Evolutionary conservation across 2,113 vertebrate species (phyloP).

Genomic region (Carassius auratus): DNA sequence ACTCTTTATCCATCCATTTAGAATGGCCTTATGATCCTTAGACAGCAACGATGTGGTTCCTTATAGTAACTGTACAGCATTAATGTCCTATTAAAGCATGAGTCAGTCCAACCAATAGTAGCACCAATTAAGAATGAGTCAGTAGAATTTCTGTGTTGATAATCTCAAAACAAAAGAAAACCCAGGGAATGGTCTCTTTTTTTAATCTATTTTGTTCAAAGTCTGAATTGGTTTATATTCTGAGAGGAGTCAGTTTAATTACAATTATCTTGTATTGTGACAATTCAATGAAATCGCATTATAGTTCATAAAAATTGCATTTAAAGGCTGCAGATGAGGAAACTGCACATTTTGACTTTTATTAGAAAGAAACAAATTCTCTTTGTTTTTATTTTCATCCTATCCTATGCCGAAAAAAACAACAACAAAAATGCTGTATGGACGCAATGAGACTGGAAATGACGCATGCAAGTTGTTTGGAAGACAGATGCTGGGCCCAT

Average conservation of each 20-base stretch:
- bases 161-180: slow-evolving; percentile 59
- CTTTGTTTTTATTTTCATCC: slow-evolving; percentile 31
- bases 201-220: slow-evolving; percentile 62
- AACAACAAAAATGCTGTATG: neutral
- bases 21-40: neutral
- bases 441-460: neutral
- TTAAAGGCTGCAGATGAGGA: slow-evolving; percentile 58
- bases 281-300: neutral
- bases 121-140: slow-evolving; percentile 17
- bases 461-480: neutral
- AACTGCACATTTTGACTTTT: slow-evolving; percentile 40
- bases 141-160: neutral
- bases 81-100: neutral
- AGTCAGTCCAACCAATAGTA: neutral
- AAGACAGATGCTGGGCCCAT: neutral
- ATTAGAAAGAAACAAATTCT: slow-evolving; percentile 29
- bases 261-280: slow-evolving; percentile 68
- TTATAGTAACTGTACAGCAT: neutral
- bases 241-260: slow-evolving; percentile 48
- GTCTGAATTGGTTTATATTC: slow-evolving; percentile 59
- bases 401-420: neutral
- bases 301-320: slow-evolving; percentile 66
- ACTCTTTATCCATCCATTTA: neutral
- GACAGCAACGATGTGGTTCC: neutral
- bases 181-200: slow-evolving; percentile 47